Evolutionary conservation across 2,113 vertebrate species (phyloP).

Genomic region (Chiloscyllium plagiosum): DNA sequence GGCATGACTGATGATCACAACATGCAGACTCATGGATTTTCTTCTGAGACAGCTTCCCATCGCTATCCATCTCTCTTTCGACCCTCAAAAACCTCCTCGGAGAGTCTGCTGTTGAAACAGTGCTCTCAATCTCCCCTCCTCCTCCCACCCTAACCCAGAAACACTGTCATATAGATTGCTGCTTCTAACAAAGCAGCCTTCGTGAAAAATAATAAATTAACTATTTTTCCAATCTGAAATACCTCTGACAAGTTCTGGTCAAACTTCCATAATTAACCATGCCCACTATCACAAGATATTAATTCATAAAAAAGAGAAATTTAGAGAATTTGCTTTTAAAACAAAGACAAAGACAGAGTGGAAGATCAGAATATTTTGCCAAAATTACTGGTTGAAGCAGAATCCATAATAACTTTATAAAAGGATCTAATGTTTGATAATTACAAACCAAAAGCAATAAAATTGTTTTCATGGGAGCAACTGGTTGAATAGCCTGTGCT

Average conservation of each 20-base stretch:
- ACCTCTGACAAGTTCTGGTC: background rate
- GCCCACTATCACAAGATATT: background rate
- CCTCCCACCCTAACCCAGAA: background rate
- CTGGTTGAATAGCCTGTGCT: background rate
- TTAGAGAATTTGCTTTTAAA: background rate
- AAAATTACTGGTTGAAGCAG: no score
- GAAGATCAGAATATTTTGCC: background rate
- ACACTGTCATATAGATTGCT: background rate
- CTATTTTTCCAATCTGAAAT: background rate
- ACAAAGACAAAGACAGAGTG: background rate
- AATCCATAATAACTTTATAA: no score
- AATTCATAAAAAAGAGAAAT: no score
- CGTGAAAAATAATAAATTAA: no score
- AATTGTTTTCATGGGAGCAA: background rate
- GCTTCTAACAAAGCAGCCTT: background rate
- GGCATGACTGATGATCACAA: no score
- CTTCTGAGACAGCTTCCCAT: background rate
- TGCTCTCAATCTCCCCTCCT: background rate
- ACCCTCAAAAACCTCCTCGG: background rate
- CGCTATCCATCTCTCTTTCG: background rate
- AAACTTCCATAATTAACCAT: background rate
- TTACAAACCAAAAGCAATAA: no score
- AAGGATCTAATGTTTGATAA: no score
- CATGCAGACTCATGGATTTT: background rate
- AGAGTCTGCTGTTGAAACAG: background rate